Conservation (phyloP, 2,113 vertebrate species). For the Agelaius tricolor region DNA sequence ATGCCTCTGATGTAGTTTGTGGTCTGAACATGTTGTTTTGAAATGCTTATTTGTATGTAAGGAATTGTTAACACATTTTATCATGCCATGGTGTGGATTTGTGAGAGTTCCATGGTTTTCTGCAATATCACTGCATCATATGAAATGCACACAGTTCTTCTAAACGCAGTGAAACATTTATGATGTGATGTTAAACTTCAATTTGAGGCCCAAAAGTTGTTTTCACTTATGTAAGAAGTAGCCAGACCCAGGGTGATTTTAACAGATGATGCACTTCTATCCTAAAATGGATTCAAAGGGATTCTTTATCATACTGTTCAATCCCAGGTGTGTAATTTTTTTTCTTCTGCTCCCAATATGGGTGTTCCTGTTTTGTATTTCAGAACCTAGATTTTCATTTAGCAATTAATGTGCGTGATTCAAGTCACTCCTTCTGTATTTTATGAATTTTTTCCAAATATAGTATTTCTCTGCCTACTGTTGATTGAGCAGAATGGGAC, state of each 20-base stretch:
- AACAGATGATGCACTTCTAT: neutral
- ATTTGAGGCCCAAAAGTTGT: neutral
- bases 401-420: conserved; percentile 47
- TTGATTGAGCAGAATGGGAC: conserved; percentile 59
- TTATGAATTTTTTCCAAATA: conserved; percentile 66
- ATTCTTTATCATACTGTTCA: neutral
- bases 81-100: neutral
- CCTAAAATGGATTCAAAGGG: neutral
- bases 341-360: neutral
- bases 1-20: neutral
- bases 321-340: neutral
- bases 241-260: neutral
- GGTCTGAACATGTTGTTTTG: neutral
- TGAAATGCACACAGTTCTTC: neutral
- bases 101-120: neutral
- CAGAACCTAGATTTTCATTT: conserved; percentile 34
- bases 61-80: neutral
- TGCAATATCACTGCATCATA: neutral
- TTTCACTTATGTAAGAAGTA: neutral
- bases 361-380: conserved; percentile 28
- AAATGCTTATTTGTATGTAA: neutral
- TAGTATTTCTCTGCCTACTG: conserved; percentile 52
- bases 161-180: neutral
- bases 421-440: conserved; percentile 54
- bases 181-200: neutral